Conservation (phyloP, 1,140 invertebrate genomes). For the Heterodera carotae region DNA sequence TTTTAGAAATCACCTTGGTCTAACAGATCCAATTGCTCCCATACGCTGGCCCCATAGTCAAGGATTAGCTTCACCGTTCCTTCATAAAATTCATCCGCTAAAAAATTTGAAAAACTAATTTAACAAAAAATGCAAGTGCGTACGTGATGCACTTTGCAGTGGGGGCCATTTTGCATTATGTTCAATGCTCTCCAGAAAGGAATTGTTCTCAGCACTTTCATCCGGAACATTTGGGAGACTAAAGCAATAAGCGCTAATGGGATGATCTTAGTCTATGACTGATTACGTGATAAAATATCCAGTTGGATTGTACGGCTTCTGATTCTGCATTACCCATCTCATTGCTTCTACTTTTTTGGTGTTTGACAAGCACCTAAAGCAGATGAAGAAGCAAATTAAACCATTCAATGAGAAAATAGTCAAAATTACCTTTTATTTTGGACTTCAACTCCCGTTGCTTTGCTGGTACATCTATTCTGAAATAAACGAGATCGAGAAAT, state of each 20-base stretch:
- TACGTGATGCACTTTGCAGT: constrained; percentile 52
- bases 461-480: background rate
- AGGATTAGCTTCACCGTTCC: constrained; percentile 60
- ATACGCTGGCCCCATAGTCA: constrained; percentile 60
- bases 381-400: background rate
- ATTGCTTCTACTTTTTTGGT: background rate
- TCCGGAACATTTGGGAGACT: constrained; percentile 64
- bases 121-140: constrained; percentile 24
- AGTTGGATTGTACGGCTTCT: background rate
- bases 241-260: constrained; percentile 4
- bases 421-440: background rate
- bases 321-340: background rate
- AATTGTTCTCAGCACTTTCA: constrained; percentile 61
- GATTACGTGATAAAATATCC: background rate
- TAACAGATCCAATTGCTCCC: constrained; percentile 58
- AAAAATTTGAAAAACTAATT: constrained; percentile 36
- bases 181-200: constrained; percentile 57
- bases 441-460: background rate
- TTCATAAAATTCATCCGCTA: constrained; percentile 63
- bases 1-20: constrained; percentile 48
- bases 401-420: background rate
- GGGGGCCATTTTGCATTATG: constrained; percentile 60
- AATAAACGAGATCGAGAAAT: background rate
- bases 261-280: background rate
- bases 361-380: background rate